Evolutionary conservation across 2,888 invertebrate genomes (phyloP), one percentile per base, ranked within the genome.

Genomic region (Ischnus inquisitorius): DNA sequence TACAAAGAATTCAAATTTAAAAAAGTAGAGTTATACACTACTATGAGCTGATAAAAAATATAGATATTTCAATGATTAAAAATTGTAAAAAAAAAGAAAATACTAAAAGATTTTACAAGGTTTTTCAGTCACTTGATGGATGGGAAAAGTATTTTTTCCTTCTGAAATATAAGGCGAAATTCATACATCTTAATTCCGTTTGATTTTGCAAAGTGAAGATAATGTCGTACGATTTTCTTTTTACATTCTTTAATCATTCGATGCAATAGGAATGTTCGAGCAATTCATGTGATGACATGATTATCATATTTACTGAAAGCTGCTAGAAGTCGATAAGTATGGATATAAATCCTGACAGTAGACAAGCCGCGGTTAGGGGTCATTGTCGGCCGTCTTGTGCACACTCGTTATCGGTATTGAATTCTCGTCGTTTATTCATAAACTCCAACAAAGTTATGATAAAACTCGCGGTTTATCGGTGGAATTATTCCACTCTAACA

Each of bases 351-450:
- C 6, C 10, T 16, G 51, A 5, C 19, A 3, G 51, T 3, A 51
- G 1, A 19, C 12, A 54, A 39, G 34, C 57, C 41, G 25, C 68
- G n/a, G 48, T 16, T 14, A 60, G 51, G 19, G 79, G 64, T 71
- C 79, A 71, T 12, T 25, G 51, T 28, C 64, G 71, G 71, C 71
- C 79, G 41, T 79, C 28, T 54, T 71, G 6, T 19, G 28, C 25
- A 25, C 48, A 19, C 5, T 10, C 19, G 64, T 79, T 79, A 79
- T 79, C 79, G 25, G 46, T 60, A 12, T 57, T 69, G 51, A 65
- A 64, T 48, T 51, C 48, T 28, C 28, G 28, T 34, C 46, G 51
- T 19, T 34, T 51, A 34, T 34, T 69, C 60, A 34, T 51, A 25
- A 46, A 25, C 19, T 69, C 51, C 68, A 41, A 28, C 14, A 25